Evolutionary conservation across 2,113 vertebrate genomes (phyloP).

Genomic region (Chinchilla lanigera): DNA sequence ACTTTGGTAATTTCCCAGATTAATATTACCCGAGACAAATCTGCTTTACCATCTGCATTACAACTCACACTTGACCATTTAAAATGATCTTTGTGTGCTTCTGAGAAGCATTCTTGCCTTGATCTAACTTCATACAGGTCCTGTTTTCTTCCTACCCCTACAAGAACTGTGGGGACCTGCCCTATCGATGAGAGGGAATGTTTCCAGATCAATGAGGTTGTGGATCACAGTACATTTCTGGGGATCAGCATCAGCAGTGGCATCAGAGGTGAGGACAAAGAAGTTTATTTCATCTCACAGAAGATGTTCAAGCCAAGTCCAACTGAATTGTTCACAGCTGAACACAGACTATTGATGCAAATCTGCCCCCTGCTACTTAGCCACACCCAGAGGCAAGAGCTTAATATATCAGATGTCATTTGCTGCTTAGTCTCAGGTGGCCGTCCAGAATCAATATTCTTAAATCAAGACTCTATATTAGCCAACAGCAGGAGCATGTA

Average conservation of each 20-base stretch:
- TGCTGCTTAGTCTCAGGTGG: slow-evolving; percentile 62
- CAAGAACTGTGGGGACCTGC: background rate
- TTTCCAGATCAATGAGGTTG: background rate
- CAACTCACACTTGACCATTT: background rate
- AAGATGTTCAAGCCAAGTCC: background rate
- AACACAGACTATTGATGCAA: background rate
- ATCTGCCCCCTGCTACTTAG: slow-evolving; percentile 36
- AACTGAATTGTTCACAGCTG: background rate
- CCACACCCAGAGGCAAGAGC: background rate
- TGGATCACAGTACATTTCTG: background rate
- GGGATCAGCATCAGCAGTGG: background rate
- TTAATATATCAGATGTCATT: slow-evolving; percentile 56
- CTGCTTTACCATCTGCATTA: background rate
- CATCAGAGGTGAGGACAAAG: background rate
- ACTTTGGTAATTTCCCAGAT: background rate
- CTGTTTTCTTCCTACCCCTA: background rate
- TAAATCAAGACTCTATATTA: slow-evolving; percentile 60
- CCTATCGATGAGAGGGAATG: background rate
- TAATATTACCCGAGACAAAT: background rate
- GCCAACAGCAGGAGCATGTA: background rate
- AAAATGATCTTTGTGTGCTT: background rate
- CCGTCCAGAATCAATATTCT: slow-evolving; percentile 53
- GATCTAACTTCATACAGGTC: background rate
- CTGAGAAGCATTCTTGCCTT: background rate
- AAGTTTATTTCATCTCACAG: background rate